Conservation (phyloP, 2,113 vertebrate genomes). For the Desmodus rotundus region DNA sequence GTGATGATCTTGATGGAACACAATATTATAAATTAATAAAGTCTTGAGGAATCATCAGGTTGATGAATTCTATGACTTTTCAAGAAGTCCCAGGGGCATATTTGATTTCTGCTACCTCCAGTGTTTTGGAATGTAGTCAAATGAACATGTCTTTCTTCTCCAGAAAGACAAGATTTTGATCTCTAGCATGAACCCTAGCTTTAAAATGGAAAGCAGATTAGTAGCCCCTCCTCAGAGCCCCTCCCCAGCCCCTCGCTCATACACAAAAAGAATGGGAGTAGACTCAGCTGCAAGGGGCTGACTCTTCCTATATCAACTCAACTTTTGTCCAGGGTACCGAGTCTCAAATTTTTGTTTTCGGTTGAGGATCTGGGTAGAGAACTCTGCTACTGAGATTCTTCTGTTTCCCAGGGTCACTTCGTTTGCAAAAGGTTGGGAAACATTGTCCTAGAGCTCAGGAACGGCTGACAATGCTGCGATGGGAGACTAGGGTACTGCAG, state of each 20-base stretch:
- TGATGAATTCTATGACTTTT: conserved; percentile 51
- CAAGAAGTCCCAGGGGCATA: conserved; percentile 35
- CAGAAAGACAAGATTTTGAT: neutral
- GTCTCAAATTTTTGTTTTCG: neutral
- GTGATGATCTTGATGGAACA: conserved; percentile 73
- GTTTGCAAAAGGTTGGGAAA: neutral
- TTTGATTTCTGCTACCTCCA: neutral
- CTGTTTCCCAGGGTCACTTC: neutral
- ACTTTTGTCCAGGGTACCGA: neutral
- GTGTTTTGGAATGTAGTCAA: neutral
- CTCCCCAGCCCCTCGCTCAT: accelerated
- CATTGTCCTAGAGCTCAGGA: neutral
- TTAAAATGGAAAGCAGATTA: neutral
- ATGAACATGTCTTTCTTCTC: neutral
- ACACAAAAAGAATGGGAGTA: neutral
- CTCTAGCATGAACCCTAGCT: neutral
- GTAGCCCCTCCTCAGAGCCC: neutral
- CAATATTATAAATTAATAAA: conserved; percentile 79
- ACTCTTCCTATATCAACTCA: neutral
- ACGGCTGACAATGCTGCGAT: accelerated
- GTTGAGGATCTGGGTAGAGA: neutral
- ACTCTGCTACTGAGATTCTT: neutral
- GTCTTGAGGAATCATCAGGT: conserved; percentile 69
- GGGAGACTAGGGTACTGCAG: neutral
- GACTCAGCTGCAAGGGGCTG: neutral